Conservation (phyloP, 2,113 vertebrate species). For the Progne subis region DNA sequence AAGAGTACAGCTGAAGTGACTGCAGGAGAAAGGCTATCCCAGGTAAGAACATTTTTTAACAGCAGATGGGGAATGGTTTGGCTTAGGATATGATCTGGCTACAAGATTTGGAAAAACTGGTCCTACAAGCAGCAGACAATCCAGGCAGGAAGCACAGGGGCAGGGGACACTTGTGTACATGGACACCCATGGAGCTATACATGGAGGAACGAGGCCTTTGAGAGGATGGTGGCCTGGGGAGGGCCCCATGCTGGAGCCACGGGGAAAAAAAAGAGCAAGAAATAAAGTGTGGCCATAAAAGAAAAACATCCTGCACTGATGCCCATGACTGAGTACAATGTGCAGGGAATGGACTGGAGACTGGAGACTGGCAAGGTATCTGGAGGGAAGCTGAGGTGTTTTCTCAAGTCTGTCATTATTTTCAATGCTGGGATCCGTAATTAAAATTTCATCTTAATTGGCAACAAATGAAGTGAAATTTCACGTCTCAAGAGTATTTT, state of each 20-base stretch:
- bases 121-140: background rate
- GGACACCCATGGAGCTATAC: background rate
- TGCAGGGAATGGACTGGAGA: too few relatives aligned
- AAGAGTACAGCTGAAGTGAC: background rate
- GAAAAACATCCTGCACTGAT: background rate
- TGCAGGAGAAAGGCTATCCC: background rate
- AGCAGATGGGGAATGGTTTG: background rate
- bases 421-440: background rate
- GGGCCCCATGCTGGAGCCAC: background rate
- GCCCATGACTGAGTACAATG: too few relatives aligned
- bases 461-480: background rate
- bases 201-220: background rate
- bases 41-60: background rate
- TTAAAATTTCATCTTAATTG: background rate
- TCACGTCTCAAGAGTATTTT: background rate
- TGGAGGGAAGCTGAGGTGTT: background rate
- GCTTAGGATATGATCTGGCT: background rate
- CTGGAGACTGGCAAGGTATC: background rate
- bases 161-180: fast-evolving
- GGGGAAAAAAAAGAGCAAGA: background rate
- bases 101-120: background rate
- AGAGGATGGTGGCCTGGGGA: background rate
- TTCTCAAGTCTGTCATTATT: background rate
- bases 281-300: background rate
- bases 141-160: background rate